Conservation (phyloP, 2,888 invertebrate species). For the Bhutanitis thaidina region DNA sequence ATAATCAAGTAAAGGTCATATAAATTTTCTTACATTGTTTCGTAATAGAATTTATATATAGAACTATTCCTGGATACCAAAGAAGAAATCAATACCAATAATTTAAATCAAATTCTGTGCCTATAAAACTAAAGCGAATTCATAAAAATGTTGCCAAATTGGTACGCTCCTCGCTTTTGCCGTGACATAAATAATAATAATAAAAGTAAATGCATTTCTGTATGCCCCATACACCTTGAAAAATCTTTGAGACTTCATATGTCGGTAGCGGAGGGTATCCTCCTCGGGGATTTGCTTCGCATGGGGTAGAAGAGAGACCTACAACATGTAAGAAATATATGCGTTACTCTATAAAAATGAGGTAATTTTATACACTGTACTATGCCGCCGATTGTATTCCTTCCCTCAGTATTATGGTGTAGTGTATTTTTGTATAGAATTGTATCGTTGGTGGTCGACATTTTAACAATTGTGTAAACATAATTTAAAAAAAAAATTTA, state of each 20-base stretch:
- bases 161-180: conserved; percentile 51
- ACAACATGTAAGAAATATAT: conserved; percentile 54
- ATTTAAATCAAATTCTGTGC: conserved; percentile 63
- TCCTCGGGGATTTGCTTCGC: conserved; percentile 48
- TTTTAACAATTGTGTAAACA: too few relatives aligned
- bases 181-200: conserved; percentile 64
- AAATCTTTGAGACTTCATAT: conserved; percentile 53
- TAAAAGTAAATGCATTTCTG: conserved; percentile 58
- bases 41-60: too few relatives aligned
- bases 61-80: conserved; percentile 25
- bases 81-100: conserved; percentile 54
- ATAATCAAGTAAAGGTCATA: too few relatives aligned
- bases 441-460: too few relatives aligned
- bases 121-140: conserved; percentile 63
- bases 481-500: too few relatives aligned
- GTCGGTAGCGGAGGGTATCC: conserved; percentile 42
- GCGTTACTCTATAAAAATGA: conserved; percentile 61
- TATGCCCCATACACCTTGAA: conserved; percentile 45
- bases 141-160: conserved; percentile 64
- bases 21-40: too few relatives aligned
- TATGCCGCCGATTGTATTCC: conserved; percentile 34
- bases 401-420: conserved; percentile 23
- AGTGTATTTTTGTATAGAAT: too few relatives aligned
- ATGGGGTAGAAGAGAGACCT: conserved; percentile 36
- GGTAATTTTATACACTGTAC: conserved; percentile 72